Conservation (phyloP, 2,888 invertebrate genomes). For the Spisula subtruncata region DNA sequence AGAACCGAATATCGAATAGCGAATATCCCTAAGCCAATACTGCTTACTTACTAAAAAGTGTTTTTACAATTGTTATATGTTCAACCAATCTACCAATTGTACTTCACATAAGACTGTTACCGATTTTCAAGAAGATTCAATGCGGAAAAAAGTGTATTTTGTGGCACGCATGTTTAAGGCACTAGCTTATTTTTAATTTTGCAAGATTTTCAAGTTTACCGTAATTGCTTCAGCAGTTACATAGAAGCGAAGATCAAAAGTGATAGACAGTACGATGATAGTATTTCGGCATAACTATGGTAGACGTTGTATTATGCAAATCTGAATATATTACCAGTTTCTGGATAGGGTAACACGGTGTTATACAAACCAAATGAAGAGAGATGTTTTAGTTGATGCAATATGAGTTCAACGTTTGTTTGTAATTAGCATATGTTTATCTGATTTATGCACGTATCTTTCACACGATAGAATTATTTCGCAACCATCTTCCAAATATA, state of each 20-base stretch:
- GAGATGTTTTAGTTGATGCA: too few species aligned
- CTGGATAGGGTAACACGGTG: not conserved
- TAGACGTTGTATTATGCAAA: not conserved
- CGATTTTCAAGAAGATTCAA: not conserved
- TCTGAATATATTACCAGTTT: not conserved
- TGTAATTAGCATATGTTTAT: too few species aligned
- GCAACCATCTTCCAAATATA: too few species aligned
- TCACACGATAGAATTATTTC: too few species aligned
- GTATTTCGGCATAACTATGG: not conserved
- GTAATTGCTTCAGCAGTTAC: slow-evolving; percentile 7
- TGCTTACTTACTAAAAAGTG: too few species aligned
- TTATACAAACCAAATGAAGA: too few species aligned
- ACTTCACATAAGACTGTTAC: not conserved
- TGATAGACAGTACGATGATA: not conserved
- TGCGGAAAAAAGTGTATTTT: not conserved
- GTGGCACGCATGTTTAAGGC: not conserved
- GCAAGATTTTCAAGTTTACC: not conserved
- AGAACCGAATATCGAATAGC: too few species aligned
- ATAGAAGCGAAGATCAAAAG: not conserved
- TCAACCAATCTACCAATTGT: too few species aligned
- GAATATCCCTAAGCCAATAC: too few species aligned
- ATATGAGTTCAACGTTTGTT: too few species aligned
- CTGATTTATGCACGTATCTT: too few species aligned
- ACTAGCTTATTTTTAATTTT: not conserved
- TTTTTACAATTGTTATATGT: too few species aligned